Evolutionary conservation across 2,888 invertebrate genomes (phyloP), one percentile per base, ranked within the genome.

Genomic region (Cheilosia variabilis): DNA sequence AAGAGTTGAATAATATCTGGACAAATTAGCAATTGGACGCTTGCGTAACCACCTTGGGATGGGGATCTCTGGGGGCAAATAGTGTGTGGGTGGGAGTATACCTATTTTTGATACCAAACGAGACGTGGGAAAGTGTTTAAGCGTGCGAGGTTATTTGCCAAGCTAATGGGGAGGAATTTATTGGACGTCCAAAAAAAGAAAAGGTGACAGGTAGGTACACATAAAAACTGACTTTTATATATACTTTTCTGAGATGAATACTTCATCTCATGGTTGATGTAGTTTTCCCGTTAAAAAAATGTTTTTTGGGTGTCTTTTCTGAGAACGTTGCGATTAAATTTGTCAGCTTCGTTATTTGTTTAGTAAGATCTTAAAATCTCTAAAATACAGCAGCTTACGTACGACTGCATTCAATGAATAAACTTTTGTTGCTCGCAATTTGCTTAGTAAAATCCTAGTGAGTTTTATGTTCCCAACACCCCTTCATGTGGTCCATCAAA

Each of bases 21-120:
- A 27, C 41, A 53, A 53, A 53, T 52, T 37, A n/a, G 10, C 31
- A 17, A 27, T 41, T 50, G 4, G 7, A n/a, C 9, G 10, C 13
- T 60, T 72, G 13, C 34, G 57, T 58, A 71, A 45, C 34, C 13
- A 7, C 37, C 24, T 17, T 71, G 10, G 47, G 37, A 53, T 7
- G n/a, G n/a, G 47, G 13, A 31, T n/a, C n/a, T 41, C 37, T 53
- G 72, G 43, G 53, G 43, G 62, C 62, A 55, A 63, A 55, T 43
- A 31, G n/a, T 45, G 73, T 53, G 72, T 63, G 37, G 73, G 73
- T 47, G 55, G 24, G 63, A 37, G 55, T 52, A n/a, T n/a, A 31
- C 31, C 24, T 53, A 45, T 73, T 63, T 73, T 53, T 17, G 53
- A 50, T 24, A 62, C n/a, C 19, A 7, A 13, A 4, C n/a, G 4